Evolutionary conservation across 2,797 vertebrate genomes (phyloP).

Genomic region (Sebastes hopkinsi): DNA sequence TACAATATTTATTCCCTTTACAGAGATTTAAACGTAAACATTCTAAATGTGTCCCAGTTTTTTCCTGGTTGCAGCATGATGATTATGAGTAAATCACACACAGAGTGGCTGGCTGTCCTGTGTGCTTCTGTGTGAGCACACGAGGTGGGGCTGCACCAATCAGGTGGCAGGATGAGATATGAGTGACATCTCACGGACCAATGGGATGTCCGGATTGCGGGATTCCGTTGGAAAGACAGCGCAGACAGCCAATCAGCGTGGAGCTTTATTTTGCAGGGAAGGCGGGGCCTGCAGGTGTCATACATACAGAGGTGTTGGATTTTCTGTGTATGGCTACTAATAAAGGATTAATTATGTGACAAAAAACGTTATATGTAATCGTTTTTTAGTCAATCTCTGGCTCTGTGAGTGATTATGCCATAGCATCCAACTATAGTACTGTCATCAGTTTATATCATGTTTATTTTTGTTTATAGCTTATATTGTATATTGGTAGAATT

Average conservation of each 20-base stretch:
- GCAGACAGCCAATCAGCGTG: slow-evolving; percentile 32
- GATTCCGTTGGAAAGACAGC: slow-evolving; percentile 10
- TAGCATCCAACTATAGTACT: no score
- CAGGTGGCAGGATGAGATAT: background rate
- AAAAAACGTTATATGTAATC: no score
- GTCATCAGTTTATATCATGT: no score
- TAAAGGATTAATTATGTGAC: slow-evolving; percentile 12
- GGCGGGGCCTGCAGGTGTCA: slow-evolving; percentile 71
- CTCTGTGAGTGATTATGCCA: background rate
- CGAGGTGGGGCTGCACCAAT: background rate
- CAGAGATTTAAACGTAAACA: no score
- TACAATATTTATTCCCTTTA: no score
- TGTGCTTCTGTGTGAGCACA: slow-evolving; percentile 4
- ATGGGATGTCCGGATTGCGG: background rate
- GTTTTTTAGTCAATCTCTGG: background rate
- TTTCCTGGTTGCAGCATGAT: no score
- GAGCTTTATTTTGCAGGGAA: slow-evolving; percentile 69
- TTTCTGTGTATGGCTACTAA: background rate
- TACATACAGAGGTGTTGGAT: slow-evolving; percentile 18
- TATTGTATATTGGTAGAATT: no score
- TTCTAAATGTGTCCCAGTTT: no score
- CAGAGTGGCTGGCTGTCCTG: slow-evolving; percentile 57
- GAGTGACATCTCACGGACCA: slow-evolving; percentile 49
- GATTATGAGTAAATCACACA: no score
- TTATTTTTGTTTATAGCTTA: no score